These are phyloP conservation scores for Loriculus beryllinus DNA, from an alignment of 2,797 vertebrate species.

Conservation along the genomic window DNA sequence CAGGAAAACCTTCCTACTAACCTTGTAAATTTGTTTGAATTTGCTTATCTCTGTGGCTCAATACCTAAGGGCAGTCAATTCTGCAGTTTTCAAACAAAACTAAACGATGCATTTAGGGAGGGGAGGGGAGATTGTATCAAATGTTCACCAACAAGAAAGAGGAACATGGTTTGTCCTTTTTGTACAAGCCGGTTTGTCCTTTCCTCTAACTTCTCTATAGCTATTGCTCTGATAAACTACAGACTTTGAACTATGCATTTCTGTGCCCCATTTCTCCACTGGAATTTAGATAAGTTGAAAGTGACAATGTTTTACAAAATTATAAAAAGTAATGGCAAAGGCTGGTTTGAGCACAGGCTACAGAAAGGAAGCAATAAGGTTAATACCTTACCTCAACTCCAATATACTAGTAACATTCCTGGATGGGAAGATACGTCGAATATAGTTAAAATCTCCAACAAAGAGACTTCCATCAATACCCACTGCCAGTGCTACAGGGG, in stretches of 20 bases:
- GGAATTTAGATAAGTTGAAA: conserved; percentile 53
- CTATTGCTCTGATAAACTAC: not conserved
- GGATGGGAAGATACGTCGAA: conserved; percentile 94
- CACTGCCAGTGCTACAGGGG: conserved; percentile 93
- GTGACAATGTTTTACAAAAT: conserved; percentile 62
- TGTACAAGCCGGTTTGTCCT: not conserved
- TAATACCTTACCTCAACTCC: conserved; percentile 87
- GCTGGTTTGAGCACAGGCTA: conserved; percentile 51
- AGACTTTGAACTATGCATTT: conserved; percentile 51
- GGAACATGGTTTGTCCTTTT: not conserved
- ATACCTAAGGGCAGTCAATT: not conserved
- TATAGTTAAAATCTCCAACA: conserved; percentile 97
- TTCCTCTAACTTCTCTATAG: not conserved
- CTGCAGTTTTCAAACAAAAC: not conserved
- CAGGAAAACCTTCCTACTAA: not conserved
- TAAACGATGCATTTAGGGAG: not conserved
- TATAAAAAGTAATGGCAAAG: conserved; percentile 62
- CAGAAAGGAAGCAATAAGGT: not conserved
- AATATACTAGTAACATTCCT: conserved; percentile 96
- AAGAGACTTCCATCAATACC: conserved; percentile 96
- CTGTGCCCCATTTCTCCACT: conserved; percentile 73
- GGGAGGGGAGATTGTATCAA: not conserved
- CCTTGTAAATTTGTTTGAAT: not conserved
- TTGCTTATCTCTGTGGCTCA: not conserved
- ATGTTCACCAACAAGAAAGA: not conserved